Evolutionary conservation across 2,888 invertebrate genomes (phyloP), one percentile per base, ranked within the genome.

Genomic region (Pollenia angustigena): DNA sequence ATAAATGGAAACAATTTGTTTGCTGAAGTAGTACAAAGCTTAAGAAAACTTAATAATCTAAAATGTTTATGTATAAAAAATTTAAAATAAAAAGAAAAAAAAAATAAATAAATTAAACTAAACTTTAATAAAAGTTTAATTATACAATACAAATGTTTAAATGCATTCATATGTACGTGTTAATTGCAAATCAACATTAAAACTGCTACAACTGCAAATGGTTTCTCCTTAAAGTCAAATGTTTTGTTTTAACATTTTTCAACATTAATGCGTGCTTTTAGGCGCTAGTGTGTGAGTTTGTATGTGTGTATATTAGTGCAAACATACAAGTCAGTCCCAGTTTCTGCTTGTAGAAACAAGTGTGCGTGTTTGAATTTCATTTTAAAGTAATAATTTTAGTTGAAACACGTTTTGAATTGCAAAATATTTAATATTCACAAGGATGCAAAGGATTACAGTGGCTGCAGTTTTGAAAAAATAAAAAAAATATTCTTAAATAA

Each of bases 11-110:
- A 58, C 32, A 32, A 62, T 50, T 11, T 81, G 23, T 48, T 74
- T 74, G 72, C 62, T 82, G 69, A 76, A 82, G 56, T 66, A 76
- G 69, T 76, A 82, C 60, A 82, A 82, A 76, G 66, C 56, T 54
- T 46, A 52, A 32, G 12, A 10, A 56, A 66, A 78, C 8, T 23
- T 46, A 66, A 44, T 14, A 18, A 78, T 12, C n/a, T 44, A 56
- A 44, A 14, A 42, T 18, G 54, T 40, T n/a, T 48, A 14, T 23
- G 69, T 54, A 62, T 14, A 46, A 50, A 68, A 14, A 60, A 42
- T 16, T 16, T n/a, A 71, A 60, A 6, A 23, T 1, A 23, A 32
- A 52, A 12, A 8, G 0, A 42, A 60, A 32, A 12, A 60, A 60
- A 42, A 42, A 60, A 32, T 8, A 60, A 60, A 42, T 10, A 40